A percentile compares a stretch with the other conserved stretches of the same genome.
These are phyloP conservation scores for honey bee (Apis mellifera) DNA, from an alignment of 1,140 invertebrate genomes.

Conservation along the genomic window DNA sequence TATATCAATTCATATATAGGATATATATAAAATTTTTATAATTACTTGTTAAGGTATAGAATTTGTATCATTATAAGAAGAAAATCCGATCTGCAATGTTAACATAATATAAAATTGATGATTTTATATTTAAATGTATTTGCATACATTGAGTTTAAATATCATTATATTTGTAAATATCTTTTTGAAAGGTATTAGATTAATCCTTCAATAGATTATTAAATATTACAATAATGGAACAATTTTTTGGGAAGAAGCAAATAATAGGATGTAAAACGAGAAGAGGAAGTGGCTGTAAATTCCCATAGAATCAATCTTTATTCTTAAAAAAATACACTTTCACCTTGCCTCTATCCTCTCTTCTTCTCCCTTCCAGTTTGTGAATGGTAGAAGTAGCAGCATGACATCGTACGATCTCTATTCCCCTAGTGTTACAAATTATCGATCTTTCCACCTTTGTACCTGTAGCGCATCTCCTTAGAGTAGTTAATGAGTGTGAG, in stretches of 20 bases:
- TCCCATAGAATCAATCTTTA: conserved; percentile 14
- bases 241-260: not conserved
- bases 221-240: too few species aligned
- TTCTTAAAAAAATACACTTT: conserved; percentile 24
- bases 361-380: conserved; percentile 43
- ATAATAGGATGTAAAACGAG: not conserved
- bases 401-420: conserved; percentile 50
- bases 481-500: conserved; percentile 39
- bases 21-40: too few species aligned
- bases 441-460: conserved; percentile 45
- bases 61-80: too few species aligned
- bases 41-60: too few species aligned
- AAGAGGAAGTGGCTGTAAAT: conserved; percentile 26
- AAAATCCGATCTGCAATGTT: too few species aligned
- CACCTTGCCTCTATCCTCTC: conserved; percentile 27
- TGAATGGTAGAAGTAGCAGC: conserved; percentile 64
- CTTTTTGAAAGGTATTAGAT: too few species aligned
- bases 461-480: conserved; percentile 50
- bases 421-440: conserved; percentile 44
- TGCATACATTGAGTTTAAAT: too few species aligned
- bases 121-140: too few species aligned
- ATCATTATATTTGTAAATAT: too few species aligned
- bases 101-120: too few species aligned
- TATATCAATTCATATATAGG: too few species aligned
- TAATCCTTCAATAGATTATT: too few species aligned